Evolutionary conservation across 1,140 invertebrate genomes (phyloP), one percentile per base, ranked within the genome.

Genomic region (Euwallacea fornicatus): DNA sequence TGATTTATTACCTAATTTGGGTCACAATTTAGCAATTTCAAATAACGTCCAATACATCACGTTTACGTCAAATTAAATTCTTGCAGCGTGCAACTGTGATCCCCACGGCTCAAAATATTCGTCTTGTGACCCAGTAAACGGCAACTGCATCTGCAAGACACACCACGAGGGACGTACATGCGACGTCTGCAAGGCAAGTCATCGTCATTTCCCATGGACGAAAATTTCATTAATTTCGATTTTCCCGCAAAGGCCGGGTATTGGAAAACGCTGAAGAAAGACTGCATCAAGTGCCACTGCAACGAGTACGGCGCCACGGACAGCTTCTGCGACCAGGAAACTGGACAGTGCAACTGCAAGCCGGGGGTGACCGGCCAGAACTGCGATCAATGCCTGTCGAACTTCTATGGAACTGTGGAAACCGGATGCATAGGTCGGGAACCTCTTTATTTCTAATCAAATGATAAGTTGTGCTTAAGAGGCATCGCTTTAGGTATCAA

Each of bases 81-180:
- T 50, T 76, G 55, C 83, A 89, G 88, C 89, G 59, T 96, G 94
- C 77, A 88, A 89, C 60, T 97, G 94, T 82, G 90, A 91, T 76
- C 77, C 79, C 43, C 76, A 87, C 55, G 96, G 96, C 7, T 89
- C 94, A 2, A 81, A 88, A 72, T 85, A 86, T 11, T 83, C 84
- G 53, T 87, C 89, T 44, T 99, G 98, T 84, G 91, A 98, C 80
- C 88, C 90, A 54, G 86, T 88, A 9, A 92, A 88, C 15, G 98
- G 98, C 0, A 90, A 96, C 78, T 99, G 98, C 82, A 85, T 88
- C 50, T 99, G 98, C 81, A 90, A 89, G 74, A 83, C 88, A 8
- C 90, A 93, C 77, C 95, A 96, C 72, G 88, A 88, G 13, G 97
- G 98, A 41, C 84, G 88, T 71, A 89, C 90, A 46, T 99, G 98